A percentile compares a stretch with the other conserved stretches of the same genome.
Evolutionary conservation across 2,888 invertebrate genomes (phyloP).

Genomic region (Callimorpha dominula): DNA sequence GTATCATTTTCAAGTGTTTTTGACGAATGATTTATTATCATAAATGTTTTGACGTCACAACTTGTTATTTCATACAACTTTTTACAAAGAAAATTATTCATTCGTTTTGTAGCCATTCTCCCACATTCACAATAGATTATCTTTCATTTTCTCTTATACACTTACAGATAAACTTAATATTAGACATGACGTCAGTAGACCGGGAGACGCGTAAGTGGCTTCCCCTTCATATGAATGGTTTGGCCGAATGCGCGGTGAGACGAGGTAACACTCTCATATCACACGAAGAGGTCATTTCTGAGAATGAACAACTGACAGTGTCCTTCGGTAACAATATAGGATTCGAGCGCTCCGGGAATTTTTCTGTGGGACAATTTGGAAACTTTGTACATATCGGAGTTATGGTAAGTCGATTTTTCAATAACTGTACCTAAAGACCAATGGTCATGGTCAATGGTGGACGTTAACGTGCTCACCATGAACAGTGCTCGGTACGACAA

Average conservation of each 20-base stretch:
- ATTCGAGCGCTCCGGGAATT: constrained; percentile 85
- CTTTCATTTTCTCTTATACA: background rate
- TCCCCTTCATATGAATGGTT: constrained; percentile 90
- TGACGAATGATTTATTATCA: too few species aligned
- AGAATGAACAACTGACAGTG: constrained; percentile 92
- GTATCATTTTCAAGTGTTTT: too few species aligned
- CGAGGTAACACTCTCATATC: constrained; percentile 86
- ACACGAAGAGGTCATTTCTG: constrained; percentile 91
- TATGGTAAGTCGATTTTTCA: constrained; percentile 83
- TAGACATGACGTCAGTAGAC: constrained; percentile 89
- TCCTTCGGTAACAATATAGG: constrained; percentile 88
- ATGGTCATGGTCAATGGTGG: too few species aligned
- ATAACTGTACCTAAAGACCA: background rate
- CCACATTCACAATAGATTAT: background rate
- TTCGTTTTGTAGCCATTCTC: background rate
- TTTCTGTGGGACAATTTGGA: constrained; percentile 91
- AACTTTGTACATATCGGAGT: constrained; percentile 89
- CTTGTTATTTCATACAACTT: background rate
- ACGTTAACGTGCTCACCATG: too few species aligned
- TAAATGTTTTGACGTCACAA: background rate
- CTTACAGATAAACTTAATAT: constrained; percentile 89
- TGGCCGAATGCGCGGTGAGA: constrained; percentile 92
- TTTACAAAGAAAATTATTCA: background rate
- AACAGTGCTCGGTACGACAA: too few species aligned
- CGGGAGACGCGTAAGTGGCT: constrained; percentile 89